These are phyloP conservation scores for Cyprinus carpio DNA, from an alignment of 2,113 vertebrate genomes.

Conservation along the genomic window DNA sequence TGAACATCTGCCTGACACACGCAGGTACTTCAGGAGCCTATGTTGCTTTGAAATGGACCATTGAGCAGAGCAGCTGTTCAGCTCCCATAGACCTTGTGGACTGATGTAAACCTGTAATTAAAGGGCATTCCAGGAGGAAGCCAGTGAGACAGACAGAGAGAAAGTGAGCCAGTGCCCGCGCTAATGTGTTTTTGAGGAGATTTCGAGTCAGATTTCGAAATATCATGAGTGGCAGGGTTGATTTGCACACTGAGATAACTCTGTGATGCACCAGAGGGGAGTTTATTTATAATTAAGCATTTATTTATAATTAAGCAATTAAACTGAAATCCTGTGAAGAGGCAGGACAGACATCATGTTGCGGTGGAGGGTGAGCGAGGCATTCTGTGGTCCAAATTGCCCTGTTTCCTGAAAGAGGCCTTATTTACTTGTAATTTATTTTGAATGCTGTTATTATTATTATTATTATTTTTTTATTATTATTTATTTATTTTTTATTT, in stretches of 20 bases:
- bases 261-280: neutral
- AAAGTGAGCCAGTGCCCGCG: neutral
- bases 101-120: constrained; percentile 73
- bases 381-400: neutral
- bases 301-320: constrained; percentile 36
- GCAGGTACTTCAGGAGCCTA: constrained; percentile 71
- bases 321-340: neutral
- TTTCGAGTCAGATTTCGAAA: constrained; percentile 16
- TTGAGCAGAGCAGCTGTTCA: constrained; percentile 74
- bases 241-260: constrained; percentile 30
- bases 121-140: constrained; percentile 56
- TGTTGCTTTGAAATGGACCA: constrained; percentile 74
- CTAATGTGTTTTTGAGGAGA: constrained; percentile 28
- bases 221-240: constrained; percentile 25
- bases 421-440: neutral
- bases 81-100: constrained; percentile 70
- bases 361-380: neutral
- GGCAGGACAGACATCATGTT: neutral
- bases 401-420: neutral
- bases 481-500: too few species aligned
- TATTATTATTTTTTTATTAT: too few species aligned
- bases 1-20: constrained; percentile 78
- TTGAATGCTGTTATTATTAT: neutral
- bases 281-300: constrained; percentile 28
- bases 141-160: constrained; percentile 26